Conservation (phyloP, 2,797 vertebrate genomes). For the Australoheros facetus region DNA sequence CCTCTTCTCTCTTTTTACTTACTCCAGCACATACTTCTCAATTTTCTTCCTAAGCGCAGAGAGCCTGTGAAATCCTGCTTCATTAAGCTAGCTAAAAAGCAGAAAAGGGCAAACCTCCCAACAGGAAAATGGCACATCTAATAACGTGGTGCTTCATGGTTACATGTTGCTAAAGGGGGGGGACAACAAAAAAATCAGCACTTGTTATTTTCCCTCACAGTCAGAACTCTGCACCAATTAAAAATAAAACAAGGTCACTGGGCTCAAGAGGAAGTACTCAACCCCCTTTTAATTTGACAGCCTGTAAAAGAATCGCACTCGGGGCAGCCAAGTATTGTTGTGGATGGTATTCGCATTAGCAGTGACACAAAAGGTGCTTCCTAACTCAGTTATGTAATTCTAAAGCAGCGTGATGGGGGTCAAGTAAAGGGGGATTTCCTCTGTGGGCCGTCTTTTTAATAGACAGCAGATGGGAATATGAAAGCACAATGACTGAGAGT, state of each 20-base stretch:
- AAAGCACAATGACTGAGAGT: slow-evolving; percentile 17
- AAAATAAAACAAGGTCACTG: slow-evolving; percentile 52
- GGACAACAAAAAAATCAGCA: neutral
- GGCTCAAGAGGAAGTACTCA: slow-evolving; percentile 46
- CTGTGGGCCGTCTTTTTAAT: slow-evolving; percentile 29
- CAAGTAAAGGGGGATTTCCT: slow-evolving; percentile 59
- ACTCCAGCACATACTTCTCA: slow-evolving; percentile 10
- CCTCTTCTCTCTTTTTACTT: neutral
- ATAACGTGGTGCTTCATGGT: slow-evolving; percentile 23
- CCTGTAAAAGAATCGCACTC: slow-evolving; percentile 32
- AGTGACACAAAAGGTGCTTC: slow-evolving; percentile 31
- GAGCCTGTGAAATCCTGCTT: slow-evolving; percentile 21
- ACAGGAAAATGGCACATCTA: slow-evolving; percentile 24
- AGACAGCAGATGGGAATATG: slow-evolving; percentile 28
- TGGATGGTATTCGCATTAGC: slow-evolving; percentile 24
- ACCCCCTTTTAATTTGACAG: slow-evolving; percentile 31
- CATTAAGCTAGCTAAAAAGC: slow-evolving; percentile 51
- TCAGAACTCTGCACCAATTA: slow-evolving; percentile 43
- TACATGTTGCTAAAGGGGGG: slow-evolving; percentile 12
- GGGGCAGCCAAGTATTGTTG: slow-evolving; percentile 23
- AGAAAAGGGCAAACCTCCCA: slow-evolving; percentile 36
- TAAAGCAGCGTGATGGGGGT: slow-evolving; percentile 24
- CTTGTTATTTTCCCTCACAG: slow-evolving; percentile 39
- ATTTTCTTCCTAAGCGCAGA: neutral
- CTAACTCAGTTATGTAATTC: slow-evolving; percentile 40